Base-by-base conservation (phyloP, 2,113 vertebrate genomes). In the Condylura cristata region DNA sequence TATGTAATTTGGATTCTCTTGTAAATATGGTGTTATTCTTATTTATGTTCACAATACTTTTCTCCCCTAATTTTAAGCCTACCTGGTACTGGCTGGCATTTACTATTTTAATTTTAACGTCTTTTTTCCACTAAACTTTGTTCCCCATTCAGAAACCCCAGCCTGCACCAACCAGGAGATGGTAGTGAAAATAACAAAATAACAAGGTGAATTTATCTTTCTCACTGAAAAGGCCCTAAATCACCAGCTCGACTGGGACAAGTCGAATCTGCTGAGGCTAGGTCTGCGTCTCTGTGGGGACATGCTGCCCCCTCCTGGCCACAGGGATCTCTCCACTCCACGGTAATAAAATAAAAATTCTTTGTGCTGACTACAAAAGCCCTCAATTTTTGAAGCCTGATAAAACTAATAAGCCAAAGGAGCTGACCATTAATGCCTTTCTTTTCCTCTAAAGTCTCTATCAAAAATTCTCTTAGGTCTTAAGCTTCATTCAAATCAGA, bases 241-340 rank as follows among this genome's bases (percentile, higher is more conserved):
- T 66, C 30, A 37, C 53, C 0, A 26, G 17, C 34, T 39, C 1
- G 1, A 11, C 44, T 41, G 39, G 10, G 28, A 72, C 9, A 0
- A 0, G 3, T 24, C 32, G 11, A 61, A 37, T 34, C 72, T 0
- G 5, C 30, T 0, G 51, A 7, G 18, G 6, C 30, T 6, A 39
- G 41, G 60, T 44, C 44, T 39, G 34, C 66, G 28, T 0, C 18
- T 98, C 71, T 3, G 17, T 98, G 97, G 95, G 91, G 96, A 96
- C 79, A 87, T 96, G 98, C 97, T 98, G 98, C 98, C 98, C 98
- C 95, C 98, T 98, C 96, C 97, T 98, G 98, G 97, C 95, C 96
- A 96, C 41, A 94, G 84, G 63, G 7, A 53, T 70, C 82, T 84
- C n/a, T 95, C 80, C 1, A 41, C 95, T 66, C 63, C 81, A 58